A percentile compares a stretch with the other conserved stretches of the same genome.
Conservation (phyloP, 1,140 invertebrate species). For the Aphelenchoides fujianensis region DNA sequence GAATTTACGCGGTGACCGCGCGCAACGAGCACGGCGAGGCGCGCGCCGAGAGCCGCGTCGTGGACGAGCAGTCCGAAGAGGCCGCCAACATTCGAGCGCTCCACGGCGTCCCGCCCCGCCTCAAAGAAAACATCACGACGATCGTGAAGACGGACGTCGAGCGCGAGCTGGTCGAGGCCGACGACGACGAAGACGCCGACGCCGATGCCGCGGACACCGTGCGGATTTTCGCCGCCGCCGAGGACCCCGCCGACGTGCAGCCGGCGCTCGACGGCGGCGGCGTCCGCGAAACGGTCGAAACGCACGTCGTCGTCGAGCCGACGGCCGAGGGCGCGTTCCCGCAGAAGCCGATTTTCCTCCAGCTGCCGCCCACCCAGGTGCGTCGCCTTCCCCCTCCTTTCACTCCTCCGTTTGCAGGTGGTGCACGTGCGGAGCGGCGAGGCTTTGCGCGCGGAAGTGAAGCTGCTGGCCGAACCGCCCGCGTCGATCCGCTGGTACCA, state of each 20-base stretch:
- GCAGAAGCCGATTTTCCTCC: slow-evolving; percentile 22
- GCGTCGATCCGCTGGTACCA: slow-evolving; percentile 45
- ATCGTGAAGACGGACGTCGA: slow-evolving; percentile 19
- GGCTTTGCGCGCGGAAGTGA: not conserved
- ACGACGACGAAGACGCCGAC: slow-evolving; percentile 14
- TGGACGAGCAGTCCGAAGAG: slow-evolving; percentile 25
- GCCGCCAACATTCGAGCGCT: slow-evolving; percentile 8
- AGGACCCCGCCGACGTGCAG: not conserved
- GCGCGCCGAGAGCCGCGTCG: slow-evolving; percentile 10
- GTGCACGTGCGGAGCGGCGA: not conserved
- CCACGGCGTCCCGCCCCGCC: not conserved
- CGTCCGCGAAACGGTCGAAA: not conserved
- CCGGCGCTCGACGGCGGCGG: not conserved
- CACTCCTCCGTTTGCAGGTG: too few species aligned
- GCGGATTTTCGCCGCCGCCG: slow-evolving; percentile 16
- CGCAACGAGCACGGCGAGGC: slow-evolving; percentile 40
- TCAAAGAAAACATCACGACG: slow-evolving; percentile 33
- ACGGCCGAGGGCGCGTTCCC: not conserved
- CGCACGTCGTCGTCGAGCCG: slow-evolving; percentile 1
- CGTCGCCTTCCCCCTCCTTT: too few species aligned
- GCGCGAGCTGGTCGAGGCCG: not conserved
- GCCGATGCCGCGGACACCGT: slow-evolving; percentile 31
- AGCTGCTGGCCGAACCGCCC: slow-evolving; percentile 17
- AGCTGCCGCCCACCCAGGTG: slow-evolving; percentile 9
- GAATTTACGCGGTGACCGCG: slow-evolving; percentile 45